Evolutionary conservation across 2,797 vertebrate genomes (phyloP), one percentile per base, ranked within the genome.

Genomic region (Cephalopachus bancanus): DNA sequence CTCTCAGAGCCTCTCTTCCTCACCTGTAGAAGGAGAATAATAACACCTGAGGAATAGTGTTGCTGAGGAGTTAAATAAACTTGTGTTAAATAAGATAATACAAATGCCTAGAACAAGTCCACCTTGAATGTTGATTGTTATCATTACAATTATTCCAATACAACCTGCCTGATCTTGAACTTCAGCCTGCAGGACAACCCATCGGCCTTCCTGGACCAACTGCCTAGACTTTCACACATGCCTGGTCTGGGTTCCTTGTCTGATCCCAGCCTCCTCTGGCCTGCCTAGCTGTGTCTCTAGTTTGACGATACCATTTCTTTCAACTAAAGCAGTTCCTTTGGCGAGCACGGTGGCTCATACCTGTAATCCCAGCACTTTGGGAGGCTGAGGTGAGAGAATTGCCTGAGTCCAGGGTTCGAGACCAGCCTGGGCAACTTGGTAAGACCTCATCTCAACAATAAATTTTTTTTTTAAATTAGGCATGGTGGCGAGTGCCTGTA

Each of bases 281-380:
- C 65, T 87, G 59, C 53, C 53, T 75, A 26, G 26, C 28, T 16
- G 28, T 78, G 71, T 17, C 57, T 95, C 28, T 26, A 59, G 17
- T 64, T 67, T 78, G 71, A 93, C 57, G 81, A 53, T 24, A 51
- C 19, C 37, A 76, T 69, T 33, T 91, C 81, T 92, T 92, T 83
- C 26, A 78, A 57, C 74, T 92, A 60, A 64, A 83, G 55, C 49
- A 89, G 24, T 60, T 74, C 37, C 28, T 44, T 44, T 44, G 44
- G 3, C 44, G 5, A 44, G 44, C 44, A 44, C 5, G 44, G 44
- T 44, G 44, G 6, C 44, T 44, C 44, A 44, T 44, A 44, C 44
- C 44, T 44, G 44, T 44, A 44, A 44, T 44, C 44, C 44, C 44
- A 44, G 44, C 44, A 44, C 44, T 44, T 44, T 44, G 44, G 44